Percentiles rank a stretch among this genome's conserved stretches.
Evolutionary conservation across 2,797 vertebrate genomes (phyloP).

Genomic region (Chelonia mydas): DNA sequence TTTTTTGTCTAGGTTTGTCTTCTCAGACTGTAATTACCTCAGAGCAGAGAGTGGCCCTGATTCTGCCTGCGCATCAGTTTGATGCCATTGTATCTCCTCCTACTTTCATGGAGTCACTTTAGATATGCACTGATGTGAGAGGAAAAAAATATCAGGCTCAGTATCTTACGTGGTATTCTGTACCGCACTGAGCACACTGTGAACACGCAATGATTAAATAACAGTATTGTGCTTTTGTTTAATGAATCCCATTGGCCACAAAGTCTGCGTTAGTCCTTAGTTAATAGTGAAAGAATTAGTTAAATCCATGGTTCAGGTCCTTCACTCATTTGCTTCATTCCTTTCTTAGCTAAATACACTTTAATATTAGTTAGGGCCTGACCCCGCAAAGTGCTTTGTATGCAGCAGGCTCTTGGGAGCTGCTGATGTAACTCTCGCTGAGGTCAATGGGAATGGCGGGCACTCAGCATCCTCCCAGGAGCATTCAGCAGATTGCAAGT

Average conservation of each 20-base stretch:
- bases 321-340: not conserved
- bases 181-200: rapidly evolving
- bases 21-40: not conserved
- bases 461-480: not conserved
- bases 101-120: not conserved
- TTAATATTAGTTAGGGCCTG: not conserved
- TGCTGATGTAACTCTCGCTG: not conserved
- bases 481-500: not conserved
- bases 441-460: not conserved
- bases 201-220: not conserved
- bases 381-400: not conserved
- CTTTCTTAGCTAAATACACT: not conserved
- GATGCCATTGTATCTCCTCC: not conserved
- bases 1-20: not conserved
- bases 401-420: not conserved
- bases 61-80: not conserved
- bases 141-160: not conserved
- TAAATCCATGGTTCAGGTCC: not conserved
- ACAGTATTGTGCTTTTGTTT: not conserved
- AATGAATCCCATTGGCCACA: not conserved
- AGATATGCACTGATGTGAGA: not conserved
- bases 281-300: not conserved
- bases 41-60: not conserved
- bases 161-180: not conserved
- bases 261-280: not conserved